Base-by-base conservation (phyloP, 2,888 invertebrate genomes). In the Mesoligia furuncula region DNA sequence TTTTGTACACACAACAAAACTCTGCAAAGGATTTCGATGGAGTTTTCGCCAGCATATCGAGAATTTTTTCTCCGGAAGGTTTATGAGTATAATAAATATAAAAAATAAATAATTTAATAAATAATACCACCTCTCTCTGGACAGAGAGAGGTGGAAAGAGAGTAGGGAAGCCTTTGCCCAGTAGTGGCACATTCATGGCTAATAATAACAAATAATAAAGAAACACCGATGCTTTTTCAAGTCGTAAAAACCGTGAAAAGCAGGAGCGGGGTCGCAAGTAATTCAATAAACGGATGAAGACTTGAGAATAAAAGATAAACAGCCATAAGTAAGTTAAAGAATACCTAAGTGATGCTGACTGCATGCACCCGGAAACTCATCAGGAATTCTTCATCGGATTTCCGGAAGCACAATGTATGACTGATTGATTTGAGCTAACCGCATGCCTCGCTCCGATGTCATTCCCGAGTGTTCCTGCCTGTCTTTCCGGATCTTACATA, bases 311-410 rank as follows among this genome's bases (percentile, higher is more conserved):
- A 65, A 61, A 59, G 24, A 71, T 48, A 61, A 57, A 59, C 54
- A 66, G 13, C 59, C 61, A 74, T 66, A 61, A 59, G 54, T 73
- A 66, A n/a, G 65, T 71, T 69, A 54, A 24, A 59, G 27, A 48
- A 48, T 36, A n/a, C n/a, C n/a, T n/a, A 57, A 75, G 57, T 73
- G 51, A 75, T 75, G 71, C 64, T 81, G 77, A 45, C 74, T 71
- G 71, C 39, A 66, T 69, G 48, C 72, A 75, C 67, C 54, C 78
- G 85, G 85, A 84, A 85, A 73, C 78, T 82, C 83, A 84, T 85
- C 73, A 82, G 72, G 13, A 71, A 85, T 84, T 84, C 83, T 73
- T 70, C 77, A 73, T 70, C 78, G 73, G 70, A 70, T 61, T 27
- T 73, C 83, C 84, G 85, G 85, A 82, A 77, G 57, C 39, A 54